Evolutionary conservation across 1,140 invertebrate species (phyloP), one percentile per base, ranked within the genome.

Genomic region (Euura lappo): DNA sequence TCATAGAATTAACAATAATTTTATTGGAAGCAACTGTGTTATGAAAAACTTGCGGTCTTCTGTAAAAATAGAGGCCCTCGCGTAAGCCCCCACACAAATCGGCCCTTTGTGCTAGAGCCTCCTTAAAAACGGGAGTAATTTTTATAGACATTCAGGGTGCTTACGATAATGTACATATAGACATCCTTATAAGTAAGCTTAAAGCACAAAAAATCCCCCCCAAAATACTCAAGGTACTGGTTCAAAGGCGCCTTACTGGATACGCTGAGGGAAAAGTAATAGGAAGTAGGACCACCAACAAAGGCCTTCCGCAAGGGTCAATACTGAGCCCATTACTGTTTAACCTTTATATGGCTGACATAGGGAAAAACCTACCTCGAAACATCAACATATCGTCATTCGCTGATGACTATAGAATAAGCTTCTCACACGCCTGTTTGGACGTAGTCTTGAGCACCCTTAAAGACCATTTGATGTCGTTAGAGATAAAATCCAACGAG

Each of bases 361-460:
- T 71, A 1, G 11, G 66, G 2, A 46, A 44, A 28, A 8, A 51
- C 66, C 44, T 75, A 10, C 28, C 13, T 42, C 7, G 68, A 43
- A 28, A 60, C 64, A 44, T 70, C 51, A 73, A 64, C 47, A 45
- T 73, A 2, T 28, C 65, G 1, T 64, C 67, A 13, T 76, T 71
- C 44, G 75, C 73, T 7, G 77, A 78, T 65, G 77, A 78, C 67
- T 70, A 73, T n/a, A 71, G 72, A 42, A 51, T 78, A 10, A 71
- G 70, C 6, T 51, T 2, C 5, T 69, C 72, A 5, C 46, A 5
- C n/a, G n/a, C n/a, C n/a, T n/a, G n/a, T n/a, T n/a, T n/a, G n/a
- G n/a, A n/a, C n/a, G n/a, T n/a, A n/a, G n/a, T n/a, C n/a, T n/a
- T n/a, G n/a, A 64, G 68, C 68, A 47, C 45, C n/a, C 65, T 73